Evolutionary conservation across 2,113 vertebrate genomes (phyloP), one percentile per base, ranked within the genome.

Genomic region (Brachypteracias leptosomus): DNA sequence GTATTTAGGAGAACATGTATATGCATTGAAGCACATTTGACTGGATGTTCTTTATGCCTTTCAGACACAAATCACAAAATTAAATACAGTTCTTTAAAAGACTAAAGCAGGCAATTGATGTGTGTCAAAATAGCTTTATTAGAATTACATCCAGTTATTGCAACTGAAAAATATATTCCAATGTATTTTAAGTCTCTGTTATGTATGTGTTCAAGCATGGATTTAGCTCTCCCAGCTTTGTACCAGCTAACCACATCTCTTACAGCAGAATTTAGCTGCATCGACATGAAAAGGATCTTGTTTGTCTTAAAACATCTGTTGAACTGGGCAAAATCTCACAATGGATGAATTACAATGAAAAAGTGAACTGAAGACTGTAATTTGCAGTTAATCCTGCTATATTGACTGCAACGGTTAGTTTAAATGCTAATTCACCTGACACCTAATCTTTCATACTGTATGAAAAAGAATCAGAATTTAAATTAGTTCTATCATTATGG

Each of bases 371-470:
- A 61, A 85, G 70, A 87, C 54, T 89, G 77, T 79, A 82, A 93
- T 93, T 93, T 96, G 74, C 89, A 89, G 66, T 88, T 95, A 94
- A 95, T 91, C 77, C 80, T 94, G 17, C 77, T 86, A 38, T 61
- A 89, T 68, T 85, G 87, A 92, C 74, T 87, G 22, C 44, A 85
- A 54, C 4, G 15, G 44, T 90, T 91, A 78, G 66, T 95, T 90
- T 87, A 94, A 94, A 95, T 91, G 85, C 77, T 95, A 94, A 91
- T 96, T 85, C 59, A 66, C 44, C 25, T 76, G 81, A 87, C 91
- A 91, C 46, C 5, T 68, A 73, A 61, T 82, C 91, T 92, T 87
- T 58, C 51, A 52, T 76, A 62, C 58, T 35, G 13, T 46, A 79
- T 49, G 55, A 62, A 82, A 92, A 93, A 79, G 57, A 93, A 63